A percentile compares a stretch with the other conserved stretches of the same genome.
phyloP scores from a whole-genome alignment of 1,140 invertebrate species.

The Elysia chlorotica region DNA sequence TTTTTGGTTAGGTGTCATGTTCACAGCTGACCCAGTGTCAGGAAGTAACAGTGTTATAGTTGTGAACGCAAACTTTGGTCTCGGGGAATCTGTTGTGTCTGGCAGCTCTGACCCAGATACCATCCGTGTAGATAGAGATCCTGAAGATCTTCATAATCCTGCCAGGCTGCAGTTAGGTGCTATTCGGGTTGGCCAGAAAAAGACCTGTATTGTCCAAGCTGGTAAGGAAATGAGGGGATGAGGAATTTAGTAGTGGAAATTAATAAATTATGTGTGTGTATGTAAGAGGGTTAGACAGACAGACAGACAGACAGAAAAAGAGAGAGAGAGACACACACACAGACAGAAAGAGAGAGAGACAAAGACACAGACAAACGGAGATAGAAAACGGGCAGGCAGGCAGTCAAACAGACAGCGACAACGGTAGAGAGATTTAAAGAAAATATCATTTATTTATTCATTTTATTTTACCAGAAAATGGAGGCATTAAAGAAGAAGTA shows the following conservation, averaged over 20 bases:
- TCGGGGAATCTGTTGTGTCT: conserved; percentile 76
- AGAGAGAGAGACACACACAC: no score
- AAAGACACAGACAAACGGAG: no score
- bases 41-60: conserved; percentile 1
- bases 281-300: no score
- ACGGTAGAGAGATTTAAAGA: neutral
- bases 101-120: conserved; percentile 77
- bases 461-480: conserved; percentile 30
- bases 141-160: conserved; percentile 36
- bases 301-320: no score
- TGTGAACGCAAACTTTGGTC: conserved; percentile 24
- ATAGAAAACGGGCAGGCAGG: no score
- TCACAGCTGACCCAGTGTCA: conserved; percentile 4
- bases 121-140: conserved; percentile 67
- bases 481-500: conserved; percentile 41
- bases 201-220: conserved; percentile 9
- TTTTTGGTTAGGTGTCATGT: conserved; percentile 8
- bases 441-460: neutral
- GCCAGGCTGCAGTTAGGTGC: conserved; percentile 1
- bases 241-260: conserved; percentile 31
- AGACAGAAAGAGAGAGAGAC: no score
- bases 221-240: conserved; percentile 41
- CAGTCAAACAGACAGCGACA: neutral
- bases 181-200: conserved; percentile 3
- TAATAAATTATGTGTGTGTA: conserved; percentile 56